Evolutionary conservation across 2,113 vertebrate genomes (phyloP).

Genomic region (Malurus elegans): DNA sequence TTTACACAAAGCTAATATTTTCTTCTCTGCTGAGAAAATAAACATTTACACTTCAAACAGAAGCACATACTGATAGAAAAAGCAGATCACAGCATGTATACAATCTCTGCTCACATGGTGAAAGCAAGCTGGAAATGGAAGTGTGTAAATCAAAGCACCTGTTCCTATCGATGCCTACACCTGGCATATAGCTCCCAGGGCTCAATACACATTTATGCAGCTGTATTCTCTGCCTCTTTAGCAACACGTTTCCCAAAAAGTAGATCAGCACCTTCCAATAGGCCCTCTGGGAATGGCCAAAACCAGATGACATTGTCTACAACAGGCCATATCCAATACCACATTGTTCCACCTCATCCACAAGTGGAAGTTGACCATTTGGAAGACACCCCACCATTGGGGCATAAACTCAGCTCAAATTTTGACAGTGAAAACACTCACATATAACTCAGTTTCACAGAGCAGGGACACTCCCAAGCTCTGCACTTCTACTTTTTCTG

Average conservation of each 20-base stretch:
- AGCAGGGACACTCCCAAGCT: neutral
- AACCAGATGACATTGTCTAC: neutral
- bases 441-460: neutral
- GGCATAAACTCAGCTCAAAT: neutral
- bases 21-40: neutral
- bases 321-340: neutral
- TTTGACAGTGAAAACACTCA: neutral
- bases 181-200: neutral
- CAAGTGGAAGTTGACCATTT: neutral
- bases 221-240: neutral
- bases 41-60: neutral
- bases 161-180: rapidly evolving
- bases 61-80: neutral
- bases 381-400: neutral
- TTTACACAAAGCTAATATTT: neutral
- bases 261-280: neutral
- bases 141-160: neutral
- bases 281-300: neutral
- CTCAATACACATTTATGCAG: neutral
- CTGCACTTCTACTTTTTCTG: neutral
- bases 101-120: rapidly evolving
- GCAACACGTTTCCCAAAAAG: neutral
- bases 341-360: neutral
- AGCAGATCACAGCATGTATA: neutral
- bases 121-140: neutral